phyloP scores from a whole-genome alignment of 2,797 vertebrate genomes.

The Cyclopterus lumpus region DNA sequence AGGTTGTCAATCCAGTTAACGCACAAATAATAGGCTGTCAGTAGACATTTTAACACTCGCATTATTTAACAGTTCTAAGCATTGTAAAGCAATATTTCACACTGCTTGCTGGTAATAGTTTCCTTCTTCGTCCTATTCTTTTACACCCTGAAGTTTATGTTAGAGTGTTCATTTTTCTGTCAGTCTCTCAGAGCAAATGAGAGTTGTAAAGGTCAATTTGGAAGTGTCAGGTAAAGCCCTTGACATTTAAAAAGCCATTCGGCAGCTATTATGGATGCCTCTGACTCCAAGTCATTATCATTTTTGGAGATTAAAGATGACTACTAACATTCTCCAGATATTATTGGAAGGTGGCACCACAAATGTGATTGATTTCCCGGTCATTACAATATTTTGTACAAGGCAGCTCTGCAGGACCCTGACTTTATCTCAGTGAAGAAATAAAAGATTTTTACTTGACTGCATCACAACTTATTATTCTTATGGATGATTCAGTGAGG shows the following conservation, averaged over 20 bases:
- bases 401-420: slow-evolving; percentile 20
- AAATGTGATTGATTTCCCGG: slow-evolving; percentile 54
- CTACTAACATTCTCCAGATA: slow-evolving; percentile 56
- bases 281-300: slow-evolving; percentile 76
- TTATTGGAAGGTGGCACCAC: slow-evolving; percentile 55
- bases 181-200: slow-evolving; percentile 70
- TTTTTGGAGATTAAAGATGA: slow-evolving; percentile 78
- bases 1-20: slow-evolving; percentile 77
- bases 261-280: slow-evolving; percentile 68
- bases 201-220: slow-evolving; percentile 80
- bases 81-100: slow-evolving; percentile 49
- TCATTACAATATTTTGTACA: slow-evolving; percentile 51
- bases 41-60: slow-evolving; percentile 35
- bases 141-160: slow-evolving; percentile 60
- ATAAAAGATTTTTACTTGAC: slow-evolving; percentile 34
- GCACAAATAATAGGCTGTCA: slow-evolving; percentile 74
- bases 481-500: slow-evolving; percentile 44
- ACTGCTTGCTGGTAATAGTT: slow-evolving; percentile 38
- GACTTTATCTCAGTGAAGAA: slow-evolving; percentile 29
- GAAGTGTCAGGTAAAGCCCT: slow-evolving; percentile 81
- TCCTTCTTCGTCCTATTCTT: slow-evolving; percentile 33
- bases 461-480: slow-evolving; percentile 36
- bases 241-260: slow-evolving; percentile 86
- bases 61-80: slow-evolving; percentile 70
- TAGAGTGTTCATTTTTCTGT: slow-evolving; percentile 64